Conservation (phyloP, 2,113 vertebrate species). For the Micronycteris hirsuta region DNA sequence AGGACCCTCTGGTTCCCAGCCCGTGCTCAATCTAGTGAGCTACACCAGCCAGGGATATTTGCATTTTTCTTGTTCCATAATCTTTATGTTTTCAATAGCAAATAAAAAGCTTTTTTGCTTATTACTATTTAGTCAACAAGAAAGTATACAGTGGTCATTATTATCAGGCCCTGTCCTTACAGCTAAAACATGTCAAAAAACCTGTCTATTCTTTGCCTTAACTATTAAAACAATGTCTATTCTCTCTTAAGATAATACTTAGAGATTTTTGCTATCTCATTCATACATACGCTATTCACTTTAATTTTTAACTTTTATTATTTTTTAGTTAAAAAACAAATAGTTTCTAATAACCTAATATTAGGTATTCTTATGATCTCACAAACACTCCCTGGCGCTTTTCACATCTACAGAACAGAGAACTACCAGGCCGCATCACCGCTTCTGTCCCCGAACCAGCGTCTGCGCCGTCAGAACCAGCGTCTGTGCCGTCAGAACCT, state of each 20-base stretch:
- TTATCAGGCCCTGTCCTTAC: not conserved
- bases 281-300: not conserved
- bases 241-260: not conserved
- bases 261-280: not conserved
- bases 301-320: slow-evolving; percentile 7
- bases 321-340: slow-evolving; percentile 11
- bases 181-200: not conserved
- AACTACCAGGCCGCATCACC: not conserved
- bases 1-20: no score
- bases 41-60: no score
- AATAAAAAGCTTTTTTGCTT: not conserved
- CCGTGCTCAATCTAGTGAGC: no score
- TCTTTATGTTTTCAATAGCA: not conserved
- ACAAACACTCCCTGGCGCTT: not conserved
- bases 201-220: not conserved
- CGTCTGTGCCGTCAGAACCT: not conserved
- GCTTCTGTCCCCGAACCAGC: not conserved
- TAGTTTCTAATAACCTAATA: not conserved
- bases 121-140: not conserved
- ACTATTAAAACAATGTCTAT: not conserved
- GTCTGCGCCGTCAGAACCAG: not conserved
- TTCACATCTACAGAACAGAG: not conserved
- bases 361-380: not conserved
- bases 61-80: not conserved
- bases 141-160: not conserved